Evolutionary conservation across 2,888 invertebrate species (phyloP).

Genomic region (Arctia plantaginis): DNA sequence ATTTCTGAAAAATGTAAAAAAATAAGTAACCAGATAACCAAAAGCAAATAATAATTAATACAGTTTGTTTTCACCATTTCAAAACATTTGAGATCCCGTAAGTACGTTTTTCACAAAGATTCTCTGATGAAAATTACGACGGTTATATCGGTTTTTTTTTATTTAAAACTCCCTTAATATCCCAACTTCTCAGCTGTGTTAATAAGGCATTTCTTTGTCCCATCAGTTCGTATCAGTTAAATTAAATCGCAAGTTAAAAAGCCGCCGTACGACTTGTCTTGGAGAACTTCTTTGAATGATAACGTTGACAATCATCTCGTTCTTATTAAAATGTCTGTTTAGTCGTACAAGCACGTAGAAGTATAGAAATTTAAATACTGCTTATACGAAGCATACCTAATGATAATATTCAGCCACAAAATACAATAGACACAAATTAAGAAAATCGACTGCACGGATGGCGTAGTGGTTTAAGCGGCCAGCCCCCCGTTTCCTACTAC

Average conservation of each 20-base stretch:
- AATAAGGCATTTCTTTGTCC: conserved; percentile 21
- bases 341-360: conserved; percentile 30
- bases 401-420: too few relatives aligned
- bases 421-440: too few relatives aligned
- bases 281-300: conserved; percentile 25
- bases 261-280: conserved; percentile 22
- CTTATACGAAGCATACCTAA: too few relatives aligned
- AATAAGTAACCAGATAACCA: too few relatives aligned
- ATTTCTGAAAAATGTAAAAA: too few relatives aligned
- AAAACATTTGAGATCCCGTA: neutral
- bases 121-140: neutral
- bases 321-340: conserved; percentile 50
- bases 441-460: too few relatives aligned
- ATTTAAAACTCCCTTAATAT: neutral
- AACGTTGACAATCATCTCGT: conserved; percentile 27
- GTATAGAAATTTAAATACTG: neutral
- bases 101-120: neutral
- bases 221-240: conserved; percentile 33
- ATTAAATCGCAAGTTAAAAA: conserved; percentile 38
- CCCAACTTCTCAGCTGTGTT: neutral
- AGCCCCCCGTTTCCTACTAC: too few relatives aligned
- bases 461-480: too few relatives aligned
- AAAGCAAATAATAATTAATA: too few relatives aligned
- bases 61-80: too few relatives aligned
- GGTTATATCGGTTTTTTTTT: neutral